Evolutionary conservation across 2,797 vertebrate genomes (phyloP).

Genomic region (Neostethus bicornis): DNA sequence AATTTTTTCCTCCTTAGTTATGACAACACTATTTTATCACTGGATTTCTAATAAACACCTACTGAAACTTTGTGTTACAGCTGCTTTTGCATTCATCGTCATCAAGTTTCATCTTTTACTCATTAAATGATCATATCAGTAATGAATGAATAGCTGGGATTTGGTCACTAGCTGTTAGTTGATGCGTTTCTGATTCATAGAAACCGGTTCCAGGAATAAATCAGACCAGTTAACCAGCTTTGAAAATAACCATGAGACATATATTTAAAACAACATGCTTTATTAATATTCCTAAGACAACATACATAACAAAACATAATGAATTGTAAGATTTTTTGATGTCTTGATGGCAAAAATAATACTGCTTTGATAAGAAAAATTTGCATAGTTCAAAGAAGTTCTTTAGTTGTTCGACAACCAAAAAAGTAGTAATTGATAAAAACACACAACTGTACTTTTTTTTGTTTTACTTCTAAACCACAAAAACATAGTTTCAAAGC

Average conservation of each 20-base stretch:
- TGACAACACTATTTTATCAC: conserved; percentile 5
- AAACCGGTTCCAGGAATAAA: not conserved
- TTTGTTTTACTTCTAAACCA: conserved; percentile 19
- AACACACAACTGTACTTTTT: conserved; percentile 18
- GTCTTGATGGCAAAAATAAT: conserved; percentile 62
- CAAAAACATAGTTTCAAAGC: not conserved
- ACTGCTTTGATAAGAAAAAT: conserved; percentile 60
- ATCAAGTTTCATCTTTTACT: not conserved
- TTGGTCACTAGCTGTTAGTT: not conserved
- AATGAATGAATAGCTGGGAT: not conserved
- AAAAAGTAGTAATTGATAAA: conserved; percentile 41
- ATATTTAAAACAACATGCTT: conserved; percentile 74
- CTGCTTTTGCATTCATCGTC: not conserved
- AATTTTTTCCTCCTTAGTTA: not conserved
- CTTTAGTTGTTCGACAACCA: conserved; percentile 48
- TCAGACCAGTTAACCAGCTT: not conserved
- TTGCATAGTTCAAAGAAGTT: conserved; percentile 35
- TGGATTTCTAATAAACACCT: not conserved
- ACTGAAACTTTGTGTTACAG: not conserved
- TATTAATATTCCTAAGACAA: conserved; percentile 67
- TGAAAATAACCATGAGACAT: not conserved
- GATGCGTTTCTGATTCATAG: not conserved
- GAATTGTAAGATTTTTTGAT: conserved; percentile 43
- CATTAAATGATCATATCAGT: not conserved
- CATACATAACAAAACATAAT: conserved; percentile 42